Percentiles rank a stretch among this genome's conserved stretches.
Conservation (phyloP, 2,797 vertebrate genomes). For the Delichon dasypus region DNA sequence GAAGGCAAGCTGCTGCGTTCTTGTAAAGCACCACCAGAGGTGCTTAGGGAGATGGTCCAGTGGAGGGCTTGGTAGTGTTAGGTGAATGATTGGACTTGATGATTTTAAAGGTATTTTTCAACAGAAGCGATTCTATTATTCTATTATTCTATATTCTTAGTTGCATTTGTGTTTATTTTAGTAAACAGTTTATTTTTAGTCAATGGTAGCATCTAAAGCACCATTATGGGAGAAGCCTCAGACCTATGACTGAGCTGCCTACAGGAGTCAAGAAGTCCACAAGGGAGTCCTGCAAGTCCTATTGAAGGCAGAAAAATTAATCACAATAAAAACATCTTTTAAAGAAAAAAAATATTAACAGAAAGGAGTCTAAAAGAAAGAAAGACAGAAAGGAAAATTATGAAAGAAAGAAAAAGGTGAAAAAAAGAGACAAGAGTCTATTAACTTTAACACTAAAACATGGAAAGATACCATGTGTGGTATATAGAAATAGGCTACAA, state of each 20-base stretch:
- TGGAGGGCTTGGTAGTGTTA: background rate
- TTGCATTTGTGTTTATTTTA: background rate
- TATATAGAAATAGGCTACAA: background rate
- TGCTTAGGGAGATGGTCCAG: background rate
- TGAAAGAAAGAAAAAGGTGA: background rate
- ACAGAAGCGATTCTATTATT: background rate
- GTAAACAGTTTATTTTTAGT: background rate
- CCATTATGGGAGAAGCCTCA: background rate
- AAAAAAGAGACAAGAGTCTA: background rate
- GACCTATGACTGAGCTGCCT: background rate
- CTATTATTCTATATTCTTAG: background rate
- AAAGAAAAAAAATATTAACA: background rate
- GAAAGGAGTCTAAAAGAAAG: accelerated
- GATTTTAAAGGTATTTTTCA: background rate
- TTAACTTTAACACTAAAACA: background rate
- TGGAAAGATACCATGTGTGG: background rate
- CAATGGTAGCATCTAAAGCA: background rate
- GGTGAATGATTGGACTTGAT: background rate
- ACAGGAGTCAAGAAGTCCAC: background rate
- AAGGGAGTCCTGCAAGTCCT: background rate
- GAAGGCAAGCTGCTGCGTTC: background rate
- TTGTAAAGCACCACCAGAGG: background rate
- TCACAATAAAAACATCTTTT: background rate
- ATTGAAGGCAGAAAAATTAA: background rate
- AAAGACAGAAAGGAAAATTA: background rate